A percentile compares a stretch with the other conserved stretches of the same genome.
Conservation (phyloP, 2,888 invertebrate species). For the Iselma pallidipennis region DNA sequence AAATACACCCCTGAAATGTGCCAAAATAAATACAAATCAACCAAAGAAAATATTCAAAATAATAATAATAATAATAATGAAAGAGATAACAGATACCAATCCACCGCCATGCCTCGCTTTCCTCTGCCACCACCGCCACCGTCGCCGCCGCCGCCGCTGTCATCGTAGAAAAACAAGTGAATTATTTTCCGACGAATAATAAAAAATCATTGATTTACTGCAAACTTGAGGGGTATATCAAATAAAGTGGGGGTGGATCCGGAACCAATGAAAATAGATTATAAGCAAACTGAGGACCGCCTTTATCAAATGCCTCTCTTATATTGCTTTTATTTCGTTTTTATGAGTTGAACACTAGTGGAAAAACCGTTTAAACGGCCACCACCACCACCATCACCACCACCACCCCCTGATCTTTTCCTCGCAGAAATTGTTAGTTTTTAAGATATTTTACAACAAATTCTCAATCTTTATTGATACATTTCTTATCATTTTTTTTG, state of each 20-base stretch:
- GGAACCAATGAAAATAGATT: conserved; percentile 45
- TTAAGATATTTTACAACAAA: too few species aligned
- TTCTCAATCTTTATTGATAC: too few species aligned
- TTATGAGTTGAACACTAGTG: conserved; percentile 34
- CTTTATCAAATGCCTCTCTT: conserved; percentile 48
- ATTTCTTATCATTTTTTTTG: too few species aligned
- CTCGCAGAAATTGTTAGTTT: not conserved
- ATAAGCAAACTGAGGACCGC: conserved; percentile 37
- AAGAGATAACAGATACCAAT: too few species aligned
- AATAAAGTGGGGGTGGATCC: conserved; percentile 32
- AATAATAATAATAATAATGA: too few species aligned
- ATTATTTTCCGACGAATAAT: conserved; percentile 40
- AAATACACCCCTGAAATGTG: too few species aligned
- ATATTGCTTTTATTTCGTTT: conserved; percentile 47
- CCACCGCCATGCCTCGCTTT: too few species aligned
- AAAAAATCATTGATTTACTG: conserved; percentile 49
- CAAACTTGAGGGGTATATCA: conserved; percentile 30
- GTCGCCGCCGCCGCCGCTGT: not conserved
- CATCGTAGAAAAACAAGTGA: conserved; percentile 15
- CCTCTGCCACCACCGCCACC: not conserved
- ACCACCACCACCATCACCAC: not conserved
- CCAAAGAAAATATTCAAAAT: too few species aligned
- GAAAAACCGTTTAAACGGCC: not conserved
- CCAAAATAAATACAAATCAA: too few species aligned
- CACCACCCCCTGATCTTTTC: not conserved